Evolutionary conservation across 2,888 invertebrate genomes (phyloP).

Genomic region (Dryococelus australis): DNA sequence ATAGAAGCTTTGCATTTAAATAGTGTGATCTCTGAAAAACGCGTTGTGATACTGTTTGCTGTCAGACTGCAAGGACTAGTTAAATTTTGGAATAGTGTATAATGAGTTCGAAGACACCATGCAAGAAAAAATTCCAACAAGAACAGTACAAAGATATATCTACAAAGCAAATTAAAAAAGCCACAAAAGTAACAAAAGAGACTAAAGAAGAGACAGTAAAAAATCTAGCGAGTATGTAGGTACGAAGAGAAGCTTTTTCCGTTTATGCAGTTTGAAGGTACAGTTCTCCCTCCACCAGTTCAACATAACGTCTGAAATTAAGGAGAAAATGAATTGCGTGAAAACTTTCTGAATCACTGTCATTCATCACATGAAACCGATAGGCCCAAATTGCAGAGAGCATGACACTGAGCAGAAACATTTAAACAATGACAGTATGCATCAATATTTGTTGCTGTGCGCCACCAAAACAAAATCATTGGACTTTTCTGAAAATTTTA

Average conservation of each 20-base stretch:
- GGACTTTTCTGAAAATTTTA: no score
- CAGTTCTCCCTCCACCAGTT: conserved; percentile 27
- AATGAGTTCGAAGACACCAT: background rate
- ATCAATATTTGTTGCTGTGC: no score
- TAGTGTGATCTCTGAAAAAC: conserved; percentile 21
- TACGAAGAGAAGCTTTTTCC: background rate
- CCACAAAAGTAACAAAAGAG: conserved; percentile 43
- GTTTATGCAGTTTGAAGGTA: conserved; percentile 3
- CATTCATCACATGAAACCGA: no score
- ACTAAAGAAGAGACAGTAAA: conserved; percentile 37
- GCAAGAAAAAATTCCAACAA: background rate
- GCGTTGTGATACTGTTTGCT: background rate
- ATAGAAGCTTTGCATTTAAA: background rate
- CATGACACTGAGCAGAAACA: no score
- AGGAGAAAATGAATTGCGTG: no score
- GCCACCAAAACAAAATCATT: no score
- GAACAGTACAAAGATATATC: conserved; percentile 4
- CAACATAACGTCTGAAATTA: background rate
- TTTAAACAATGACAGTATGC: no score
- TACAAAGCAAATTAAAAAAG: background rate
- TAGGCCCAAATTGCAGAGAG: no score
- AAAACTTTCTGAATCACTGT: no score
- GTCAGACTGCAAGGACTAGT: background rate
- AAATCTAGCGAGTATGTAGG: background rate
- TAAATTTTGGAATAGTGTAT: background rate